Evolutionary conservation across 2,888 invertebrate genomes (phyloP), one percentile per base, ranked within the genome.

Genomic region (Cybosia mesomella): DNA sequence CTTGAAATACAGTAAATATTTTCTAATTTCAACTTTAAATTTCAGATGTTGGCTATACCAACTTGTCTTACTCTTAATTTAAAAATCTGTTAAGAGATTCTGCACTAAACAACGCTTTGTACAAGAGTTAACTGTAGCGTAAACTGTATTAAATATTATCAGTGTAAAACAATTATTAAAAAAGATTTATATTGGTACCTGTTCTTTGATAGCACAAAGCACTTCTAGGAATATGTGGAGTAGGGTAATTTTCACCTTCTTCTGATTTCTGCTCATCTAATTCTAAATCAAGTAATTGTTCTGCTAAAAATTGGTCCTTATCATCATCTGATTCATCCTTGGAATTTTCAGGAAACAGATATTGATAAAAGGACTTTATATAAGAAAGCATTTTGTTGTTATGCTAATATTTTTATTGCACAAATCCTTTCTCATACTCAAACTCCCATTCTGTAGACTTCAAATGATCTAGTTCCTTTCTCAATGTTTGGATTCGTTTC

Each of bases 381-480:
- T 93, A 89, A 0, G 95, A 93, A 68, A 95, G 76, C 96, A 96
- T 96, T 74, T 74, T 91, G 58, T 36, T 22, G 43, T 75, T 21
- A 39, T 36, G 53, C 75, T 24, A n/a, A 13, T 36, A 63, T 39
- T 34, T n/a, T 83, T 90, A 93, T 83, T 96, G 96, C 28, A 96
- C 95, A 86, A 96, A 95, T 69, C 96, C 96, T 89, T 96, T 97
- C 74, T 97, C 97, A 80, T 96, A 95, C 55, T 97, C 96, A 92
- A 97, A 98, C 89, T 97, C 96, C 98, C 98, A 98, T 85, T 97
- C 97, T 0, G 97, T 97, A 66, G 96, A 96, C 86, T 97, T 97
- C n/a, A 98, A 91, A 85, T 96, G 97, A 77, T 97, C 97, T 67
- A 98, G 90, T 90, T 98, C 97, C 87, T 97, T 97, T 70, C 97